Evolutionary conservation across 2,888 invertebrate genomes (phyloP), one percentile per base, ranked within the genome.

Genomic region (Eupithecia subumbrata): DNA sequence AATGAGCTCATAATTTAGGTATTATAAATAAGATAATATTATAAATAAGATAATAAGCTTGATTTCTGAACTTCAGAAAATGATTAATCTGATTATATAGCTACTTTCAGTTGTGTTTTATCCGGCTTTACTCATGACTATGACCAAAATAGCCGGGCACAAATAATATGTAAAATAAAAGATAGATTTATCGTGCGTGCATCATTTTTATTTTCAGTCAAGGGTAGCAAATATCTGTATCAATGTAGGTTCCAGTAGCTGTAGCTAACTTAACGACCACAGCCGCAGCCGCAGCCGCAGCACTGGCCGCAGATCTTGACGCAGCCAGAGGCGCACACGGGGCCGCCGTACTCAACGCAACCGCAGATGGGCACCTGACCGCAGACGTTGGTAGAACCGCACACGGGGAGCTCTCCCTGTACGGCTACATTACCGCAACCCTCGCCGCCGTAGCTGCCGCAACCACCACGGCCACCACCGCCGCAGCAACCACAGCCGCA

Each of bases 291-390:
- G 68, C 68, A 68, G 43, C 68, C 68, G 68, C 68, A 68, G 22
- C 68, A 40, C 68, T 68, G 68, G 43, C 68, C 45, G 69, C 64
- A 64, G 66, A 87, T 85, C 60, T 84, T 79, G 71, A 88, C 86
- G 40, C 76, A 71, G 30, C 87, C 88, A 43, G 76, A 79, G 40
- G 88, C 85, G 52, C 84, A 82, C 34, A 87, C 84, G 8, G 80
- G 78, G 25, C 88, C 88, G 52, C 75, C 77, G 78, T 85, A 88
- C 72, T 83, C 75, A 8, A 87, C 85, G 5, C 82, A 79, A n/a
- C 87, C 88, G 68, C 83, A 78, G 78, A 87, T 86, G 69, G 88
- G 88, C 67, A 88, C 86, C 79, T 82, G 82, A 64, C 84, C 89
- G 25, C 78, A 78, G 73, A 83, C 77, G 18, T 76, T 75, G 73